Evolutionary conservation across 1,140 invertebrate species (phyloP), one percentile per base, ranked within the genome.

Genomic region (Diachasmimorpha longicaudata): DNA sequence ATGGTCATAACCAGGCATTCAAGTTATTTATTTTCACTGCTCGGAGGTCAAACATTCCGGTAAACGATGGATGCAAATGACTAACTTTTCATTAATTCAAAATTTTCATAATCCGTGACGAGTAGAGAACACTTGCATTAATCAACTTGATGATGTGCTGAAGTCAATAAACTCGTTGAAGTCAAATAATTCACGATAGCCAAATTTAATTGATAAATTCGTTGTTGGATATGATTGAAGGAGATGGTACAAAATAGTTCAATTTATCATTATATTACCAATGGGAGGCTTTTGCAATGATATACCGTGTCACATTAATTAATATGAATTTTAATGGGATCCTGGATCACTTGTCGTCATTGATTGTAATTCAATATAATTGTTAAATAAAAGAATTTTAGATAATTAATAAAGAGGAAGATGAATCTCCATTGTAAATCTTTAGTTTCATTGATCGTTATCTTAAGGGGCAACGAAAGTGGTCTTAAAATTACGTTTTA

Each of bases 321-420:
- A 55, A 19, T 19, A 55, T 55, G 2, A n/a, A 55, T 55, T 55
- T 55, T 55, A 55, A 55, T 55, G 48, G n/a, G 14, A 55, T 55
- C n/a, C 48, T 55, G n/a, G 19, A 55, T 55, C 48, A 55, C 19
- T 21, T 10, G 48, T 55, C 48, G 48, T 55, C 4, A 55, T 55
- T 55, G 48, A 55, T 55, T 55, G 48, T 55, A 55, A 55, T 55
- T 55, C 48, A 55, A 19, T 55, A 55, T 55, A 55, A 55, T 55
- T 55, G 48, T 55, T 55, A 19, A 55, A 55, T 8, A 55, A 55
- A 19, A 55, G 19, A 10, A 55, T 55, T 55, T 55, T 55, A 55
- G 48, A 8, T 16, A 55, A 8, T 55, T 55, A 55, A 55, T 55
- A 55, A 55, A 55, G 19, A 55, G n/a, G 48, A 19, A 55, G n/a